Percentiles rank a stretch among this genome's conserved stretches.
Evolutionary conservation across 92 coral and sea anemone species (phyloP).

Genomic region (Palythoa heliodiscus): DNA sequence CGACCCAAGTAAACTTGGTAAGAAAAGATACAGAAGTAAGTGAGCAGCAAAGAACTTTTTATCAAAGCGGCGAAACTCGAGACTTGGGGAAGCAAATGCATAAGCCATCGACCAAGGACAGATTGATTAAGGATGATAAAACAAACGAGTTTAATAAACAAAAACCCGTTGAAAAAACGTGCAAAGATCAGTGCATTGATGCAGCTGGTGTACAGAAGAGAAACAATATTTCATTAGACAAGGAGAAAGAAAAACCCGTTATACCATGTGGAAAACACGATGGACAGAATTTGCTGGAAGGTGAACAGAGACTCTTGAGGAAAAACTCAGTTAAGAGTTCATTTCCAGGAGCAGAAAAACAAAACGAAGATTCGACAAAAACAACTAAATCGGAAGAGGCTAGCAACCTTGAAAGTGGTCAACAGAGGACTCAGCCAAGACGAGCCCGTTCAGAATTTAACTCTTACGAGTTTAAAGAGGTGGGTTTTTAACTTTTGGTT

Average conservation of each 20-base stretch:
- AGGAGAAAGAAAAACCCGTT: conserved; percentile 9
- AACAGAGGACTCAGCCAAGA: conserved; percentile 17
- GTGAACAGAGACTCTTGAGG: neutral
- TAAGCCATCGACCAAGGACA: neutral
- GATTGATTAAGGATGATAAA: neutral
- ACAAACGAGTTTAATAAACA: neutral
- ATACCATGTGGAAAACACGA: neutral
- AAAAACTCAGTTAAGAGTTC: conserved; percentile 2
- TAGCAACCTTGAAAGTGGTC: conserved; percentile 10
- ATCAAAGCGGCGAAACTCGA: neutral
- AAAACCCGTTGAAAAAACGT: neutral
- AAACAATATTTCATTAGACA: neutral
- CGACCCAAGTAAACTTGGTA: neutral
- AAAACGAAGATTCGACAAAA: neutral
- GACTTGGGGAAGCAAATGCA: neutral
- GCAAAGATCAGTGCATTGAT: conserved; percentile 15
- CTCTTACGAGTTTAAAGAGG: conserved; percentile 65
- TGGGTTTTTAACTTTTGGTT: conserved; percentile 23
- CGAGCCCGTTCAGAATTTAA: conserved; percentile 40
- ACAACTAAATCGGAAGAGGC: neutral
- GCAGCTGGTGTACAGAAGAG: neutral
- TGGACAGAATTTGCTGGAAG: neutral
- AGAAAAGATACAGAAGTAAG: neutral
- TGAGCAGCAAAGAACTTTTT: neutral
- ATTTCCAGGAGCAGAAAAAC: neutral